Evolutionary conservation across 92 coral and sea anemone species (phyloP).

Genomic region (Umimayanthus kanabou): DNA sequence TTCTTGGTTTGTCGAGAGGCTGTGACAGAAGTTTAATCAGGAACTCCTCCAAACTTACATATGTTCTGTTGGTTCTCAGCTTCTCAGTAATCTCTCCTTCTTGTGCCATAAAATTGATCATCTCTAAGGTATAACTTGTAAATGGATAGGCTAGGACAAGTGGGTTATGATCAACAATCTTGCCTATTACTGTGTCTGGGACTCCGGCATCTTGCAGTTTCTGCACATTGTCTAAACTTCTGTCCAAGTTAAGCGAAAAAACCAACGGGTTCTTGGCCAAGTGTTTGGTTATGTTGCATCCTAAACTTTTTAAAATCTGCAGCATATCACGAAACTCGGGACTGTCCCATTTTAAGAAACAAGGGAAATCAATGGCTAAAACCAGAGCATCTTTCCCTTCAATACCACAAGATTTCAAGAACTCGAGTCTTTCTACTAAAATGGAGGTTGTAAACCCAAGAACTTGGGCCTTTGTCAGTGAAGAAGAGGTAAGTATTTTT

Average conservation of each 20-base stretch:
- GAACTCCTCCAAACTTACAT: conserved; percentile 50
- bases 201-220: conserved; percentile 67
- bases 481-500: conserved; percentile 55
- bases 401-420: conserved; percentile 67
- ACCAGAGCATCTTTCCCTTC: conserved; percentile 76
- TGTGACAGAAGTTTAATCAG: conserved; percentile 60
- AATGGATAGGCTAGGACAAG: conserved; percentile 75
- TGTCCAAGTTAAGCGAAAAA: conserved; percentile 66
- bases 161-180: conserved; percentile 74
- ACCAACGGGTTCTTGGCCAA: conserved; percentile 79
- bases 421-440: conserved; percentile 63
- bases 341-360: conserved; percentile 67
- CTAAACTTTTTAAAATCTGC: conserved; percentile 66
- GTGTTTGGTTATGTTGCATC: conserved; percentile 76
- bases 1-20: conserved; percentile 75
- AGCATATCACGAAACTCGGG: conserved; percentile 64
- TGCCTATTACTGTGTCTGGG: conserved; percentile 67
- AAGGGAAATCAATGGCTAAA: conserved; percentile 78
- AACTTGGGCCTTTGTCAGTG: conserved; percentile 58
- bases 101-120: conserved; percentile 49
- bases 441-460: conserved; percentile 71
- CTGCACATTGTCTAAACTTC: conserved; percentile 66
- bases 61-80: conserved; percentile 37
- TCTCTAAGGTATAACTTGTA: conserved; percentile 53
- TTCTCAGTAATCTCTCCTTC: conserved; percentile 37